Evolutionary conservation across 2,797 vertebrate species (phyloP).

Genomic region (Eremophila alpestris): DNA sequence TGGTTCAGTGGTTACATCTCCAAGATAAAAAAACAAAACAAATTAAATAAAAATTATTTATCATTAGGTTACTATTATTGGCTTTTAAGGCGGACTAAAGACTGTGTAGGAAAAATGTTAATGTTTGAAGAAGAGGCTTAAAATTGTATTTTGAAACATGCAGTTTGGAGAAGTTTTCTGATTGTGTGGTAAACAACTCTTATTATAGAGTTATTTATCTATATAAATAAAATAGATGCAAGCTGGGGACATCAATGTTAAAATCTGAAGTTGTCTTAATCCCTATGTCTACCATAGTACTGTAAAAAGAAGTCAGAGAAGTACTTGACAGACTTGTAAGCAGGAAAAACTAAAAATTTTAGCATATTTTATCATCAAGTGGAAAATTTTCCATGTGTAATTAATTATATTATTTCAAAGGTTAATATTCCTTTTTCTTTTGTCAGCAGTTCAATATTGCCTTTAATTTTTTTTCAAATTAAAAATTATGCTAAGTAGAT

Average conservation of each 20-base stretch:
- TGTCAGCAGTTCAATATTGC: background rate
- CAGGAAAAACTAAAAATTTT: background rate
- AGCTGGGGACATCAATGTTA: background rate
- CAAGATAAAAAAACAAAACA: background rate
- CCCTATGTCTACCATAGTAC: background rate
- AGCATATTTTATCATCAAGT: background rate
- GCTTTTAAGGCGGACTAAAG: background rate
- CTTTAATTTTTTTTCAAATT: background rate
- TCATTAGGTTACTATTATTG: background rate
- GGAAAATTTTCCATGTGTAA: background rate
- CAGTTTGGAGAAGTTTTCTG: background rate
- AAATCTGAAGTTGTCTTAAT: background rate
- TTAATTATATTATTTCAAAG: background rate
- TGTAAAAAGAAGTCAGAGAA: background rate
- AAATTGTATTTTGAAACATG: background rate
- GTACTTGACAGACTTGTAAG: background rate
- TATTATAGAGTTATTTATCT: background rate
- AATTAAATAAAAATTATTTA: background rate
- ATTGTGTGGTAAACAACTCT: background rate
- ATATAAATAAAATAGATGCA: background rate
- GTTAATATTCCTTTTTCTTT: background rate
- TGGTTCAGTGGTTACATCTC: background rate
- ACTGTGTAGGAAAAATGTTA: background rate
- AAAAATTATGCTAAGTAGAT: background rate
- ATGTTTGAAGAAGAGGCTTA: background rate